Evolutionary conservation across 2,888 invertebrate genomes (phyloP), one percentile per base, ranked within the genome.

Genomic region (Drosophila rubida): DNA sequence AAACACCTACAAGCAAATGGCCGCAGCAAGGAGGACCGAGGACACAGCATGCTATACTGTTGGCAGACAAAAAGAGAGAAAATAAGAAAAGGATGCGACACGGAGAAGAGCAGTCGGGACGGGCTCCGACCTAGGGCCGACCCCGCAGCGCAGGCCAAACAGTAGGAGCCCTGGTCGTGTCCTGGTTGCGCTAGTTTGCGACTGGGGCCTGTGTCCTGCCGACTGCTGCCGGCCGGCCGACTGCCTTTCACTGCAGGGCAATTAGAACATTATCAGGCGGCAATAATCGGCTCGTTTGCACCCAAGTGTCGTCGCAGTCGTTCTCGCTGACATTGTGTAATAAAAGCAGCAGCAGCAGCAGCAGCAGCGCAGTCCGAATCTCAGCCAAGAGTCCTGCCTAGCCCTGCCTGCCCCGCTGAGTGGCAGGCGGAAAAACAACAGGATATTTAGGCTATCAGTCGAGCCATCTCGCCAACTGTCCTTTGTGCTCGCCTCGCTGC

Each of bases 231-330:
- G n/a, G n/a, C n/a, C n/a, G n/a, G 73, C 49, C 69, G 70, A 69
- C 77, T 53, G 49, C 30, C 71, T 70, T 68, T 66, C 68, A 70
- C 74, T 74, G 76, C 77, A 75, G 75, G 83, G 88, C 84, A 87
- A 87, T 87, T 87, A 87, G 80, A 89, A 71, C 76, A 81, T 83
- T 88, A 89, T 87, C 89, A 84, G 80, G 85, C 88, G 79, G 79
- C 81, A 84, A 84, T 85, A 88, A 88, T 88, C 84, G 81, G 69
- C 76, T 85, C 88, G 88, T 85, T 88, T 85, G 84, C 83, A 88
- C 86, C 88, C 83, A 78, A 83, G 75, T 85, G 81, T 81, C 81
- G 78, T 83, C 72, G 42, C 57, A 41, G 77, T 72, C 57, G 55
- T 44, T 57, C n/a, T n/a, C n/a, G 77, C 73, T 80, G 74, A 72